Base-by-base conservation (phyloP, 2,888 invertebrate species). In the Melanostoma scalare region DNA sequence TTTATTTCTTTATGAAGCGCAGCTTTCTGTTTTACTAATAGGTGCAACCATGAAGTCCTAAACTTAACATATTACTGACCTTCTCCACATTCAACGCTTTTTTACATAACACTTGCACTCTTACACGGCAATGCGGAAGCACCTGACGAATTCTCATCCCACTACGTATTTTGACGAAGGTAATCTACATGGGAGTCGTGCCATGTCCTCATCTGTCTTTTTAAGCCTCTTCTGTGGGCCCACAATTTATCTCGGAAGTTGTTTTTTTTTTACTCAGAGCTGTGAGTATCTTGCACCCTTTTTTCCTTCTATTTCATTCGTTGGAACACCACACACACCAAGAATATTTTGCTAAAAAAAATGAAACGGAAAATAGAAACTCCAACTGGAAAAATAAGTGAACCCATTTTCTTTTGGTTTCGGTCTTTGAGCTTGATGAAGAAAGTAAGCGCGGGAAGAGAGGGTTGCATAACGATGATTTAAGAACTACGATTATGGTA, bases 401-500 rank as follows among this genome's bases (percentile, higher is more conserved):
- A 81, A 81, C 56, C 72, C 81, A 72, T 71, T 76, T 76, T 60
- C 61, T 72, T 63, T 63, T 63, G 55, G 79, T 68, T 67, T 67
- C 20, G 20, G 20, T 48, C 36, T 30, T 10, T 42, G 20, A 10
- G 40, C 55, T 75, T 76, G 76, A 82, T 56, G 73, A 82, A 68
- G 72, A 60, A 72, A 63, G 35, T 50, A 50, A 33, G 52, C 50
- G 50, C 38, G 33, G 8, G 68, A n/a, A 42, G 48, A 76, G 55
- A 81, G 72, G 72, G 72, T 74, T 50, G 63, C 50, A 82, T 68
- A 73, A 73, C 78, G 84, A 84, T 84, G 84, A 84, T 84, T 84
- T 84, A 84, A 84, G 77, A 82, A 82, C 81, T 77, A 77, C 76
- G 81, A 77, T 82, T 82, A 82, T 82, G 81, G 81, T 82, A 82